phyloP scores from a whole-genome alignment of 2,888 invertebrate genomes.

The Zygogramma bicolorata region DNA sequence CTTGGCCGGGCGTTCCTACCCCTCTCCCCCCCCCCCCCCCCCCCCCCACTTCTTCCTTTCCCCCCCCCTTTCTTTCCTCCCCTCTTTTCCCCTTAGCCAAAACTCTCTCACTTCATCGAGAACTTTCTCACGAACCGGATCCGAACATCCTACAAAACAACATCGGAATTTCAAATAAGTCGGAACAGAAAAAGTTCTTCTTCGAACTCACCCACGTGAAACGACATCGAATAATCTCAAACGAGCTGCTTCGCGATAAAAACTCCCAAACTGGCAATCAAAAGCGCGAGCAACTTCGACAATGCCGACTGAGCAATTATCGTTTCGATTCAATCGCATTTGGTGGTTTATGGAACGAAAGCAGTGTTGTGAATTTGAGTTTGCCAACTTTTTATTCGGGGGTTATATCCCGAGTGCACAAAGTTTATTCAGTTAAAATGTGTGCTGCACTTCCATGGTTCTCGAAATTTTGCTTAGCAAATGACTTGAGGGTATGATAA shows the following conservation, averaged over 20 bases:
- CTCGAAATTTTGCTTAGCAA: too few relatives aligned
- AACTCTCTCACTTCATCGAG: too few relatives aligned
- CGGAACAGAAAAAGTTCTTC: background rate
- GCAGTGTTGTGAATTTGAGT: background rate
- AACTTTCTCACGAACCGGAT: background rate
- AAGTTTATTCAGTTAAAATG: too few relatives aligned
- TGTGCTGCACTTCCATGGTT: too few relatives aligned
- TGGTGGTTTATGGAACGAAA: background rate
- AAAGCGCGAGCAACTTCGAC: background rate
- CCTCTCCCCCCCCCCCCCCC: too few relatives aligned
- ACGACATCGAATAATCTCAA: background rate
- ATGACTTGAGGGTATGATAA: too few relatives aligned
- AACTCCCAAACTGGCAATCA: conserved; percentile 1
- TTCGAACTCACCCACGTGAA: background rate
- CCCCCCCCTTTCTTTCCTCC: too few relatives aligned
- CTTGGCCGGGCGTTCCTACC: too few relatives aligned
- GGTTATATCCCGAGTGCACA: too few relatives aligned
- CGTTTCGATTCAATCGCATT: background rate
- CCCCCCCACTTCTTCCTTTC: too few relatives aligned
- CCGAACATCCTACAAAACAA: background rate
- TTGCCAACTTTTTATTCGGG: background rate
- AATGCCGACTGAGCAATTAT: background rate
- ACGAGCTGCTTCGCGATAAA: background rate
- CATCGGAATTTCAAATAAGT: background rate
- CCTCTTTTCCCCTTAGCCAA: too few relatives aligned